Evolutionary conservation across 2,888 invertebrate species (phyloP).

Genomic region (Amphipyra tragopoginis): DNA sequence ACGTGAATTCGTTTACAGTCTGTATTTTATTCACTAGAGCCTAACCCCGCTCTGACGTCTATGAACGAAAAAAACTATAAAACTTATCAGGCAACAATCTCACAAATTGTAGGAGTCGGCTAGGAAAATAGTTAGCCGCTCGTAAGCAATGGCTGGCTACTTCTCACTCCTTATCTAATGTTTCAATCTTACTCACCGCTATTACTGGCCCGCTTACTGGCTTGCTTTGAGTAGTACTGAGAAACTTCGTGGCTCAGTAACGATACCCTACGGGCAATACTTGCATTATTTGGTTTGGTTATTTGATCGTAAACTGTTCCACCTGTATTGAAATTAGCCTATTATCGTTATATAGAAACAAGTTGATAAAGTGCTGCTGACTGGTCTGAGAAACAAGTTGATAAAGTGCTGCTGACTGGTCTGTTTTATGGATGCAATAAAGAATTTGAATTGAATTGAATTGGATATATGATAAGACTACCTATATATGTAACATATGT

Average conservation of each 20-base stretch:
- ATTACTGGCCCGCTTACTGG: slow-evolving; percentile 1
- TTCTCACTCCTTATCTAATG: slow-evolving; percentile 19
- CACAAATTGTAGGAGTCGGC: slow-evolving; percentile 22
- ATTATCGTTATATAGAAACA: too few species aligned
- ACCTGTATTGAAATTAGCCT: too few species aligned
- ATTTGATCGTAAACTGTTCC: background rate
- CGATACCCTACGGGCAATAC: background rate
- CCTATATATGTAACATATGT: too few species aligned
- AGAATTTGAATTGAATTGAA: too few species aligned
- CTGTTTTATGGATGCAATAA: too few species aligned
- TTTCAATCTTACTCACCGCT: slow-evolving; percentile 21
- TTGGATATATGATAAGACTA: too few species aligned
- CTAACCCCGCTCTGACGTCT: background rate
- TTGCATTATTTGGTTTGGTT: background rate
- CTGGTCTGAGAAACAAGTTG: too few species aligned
- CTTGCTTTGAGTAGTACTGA: background rate
- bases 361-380: too few species aligned
- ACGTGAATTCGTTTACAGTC: too few species aligned
- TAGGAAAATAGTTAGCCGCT: slow-evolving; percentile 15
- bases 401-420: too few species aligned
- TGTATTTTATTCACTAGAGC: too few species aligned
- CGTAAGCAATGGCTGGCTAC: slow-evolving; percentile 14
- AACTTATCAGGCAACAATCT: slow-evolving; percentile 19
- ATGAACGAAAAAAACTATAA: background rate
- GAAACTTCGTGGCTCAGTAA: background rate